Evolutionary conservation across 2,113 vertebrate genomes (phyloP), one percentile per base, ranked within the genome.

Genomic region (Chaetodon auriga): DNA sequence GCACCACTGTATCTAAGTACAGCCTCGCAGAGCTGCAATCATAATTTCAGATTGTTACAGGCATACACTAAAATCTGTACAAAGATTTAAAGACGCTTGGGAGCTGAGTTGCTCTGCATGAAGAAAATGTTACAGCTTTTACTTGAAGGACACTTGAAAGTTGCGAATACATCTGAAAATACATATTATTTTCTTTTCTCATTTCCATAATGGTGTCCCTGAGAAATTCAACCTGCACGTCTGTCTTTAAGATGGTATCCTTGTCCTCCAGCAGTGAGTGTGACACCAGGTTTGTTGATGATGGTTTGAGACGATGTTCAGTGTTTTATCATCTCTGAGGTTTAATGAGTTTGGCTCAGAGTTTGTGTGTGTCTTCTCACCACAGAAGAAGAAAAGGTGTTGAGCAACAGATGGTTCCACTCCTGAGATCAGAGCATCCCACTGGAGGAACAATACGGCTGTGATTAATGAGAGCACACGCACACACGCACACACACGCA

Each of bases 401-500:
- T 66, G 77, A 30, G 74, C 89, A 86, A 90, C 87, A 90, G 87
- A 86, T 86, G 66, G 68, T 72, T 86, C 38, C 35, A 64, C 86
- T 80, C 78, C 68, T 73, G 82, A 80, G 88, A 88, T 46, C 36
- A 36, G 63, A 68, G 70, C 6, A 5, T 86, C 85, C 81, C n/a
- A 0, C 81, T 55, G 81, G 69, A 83, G 80, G 49, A 85, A 49
- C 72, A 68, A 23, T 43, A 54, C 36, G 30, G 68, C 63, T 70
- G 61, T 92, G 91, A 92, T 92, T 91, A 90, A 92, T 90, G 87
- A 86, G 63, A 55, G 30, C 77, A 70, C 36, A 51, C 66, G 63
- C 77, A 71, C 58, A 64, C 66, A 70, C 66, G 61, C 57, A 78
- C 68, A 38, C 57, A 69, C 45, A 78, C n/a, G n/a, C n/a, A n/a